Base-by-base conservation (phyloP, 2,888 invertebrate species). In the Drosophila paranaensis region DNA sequence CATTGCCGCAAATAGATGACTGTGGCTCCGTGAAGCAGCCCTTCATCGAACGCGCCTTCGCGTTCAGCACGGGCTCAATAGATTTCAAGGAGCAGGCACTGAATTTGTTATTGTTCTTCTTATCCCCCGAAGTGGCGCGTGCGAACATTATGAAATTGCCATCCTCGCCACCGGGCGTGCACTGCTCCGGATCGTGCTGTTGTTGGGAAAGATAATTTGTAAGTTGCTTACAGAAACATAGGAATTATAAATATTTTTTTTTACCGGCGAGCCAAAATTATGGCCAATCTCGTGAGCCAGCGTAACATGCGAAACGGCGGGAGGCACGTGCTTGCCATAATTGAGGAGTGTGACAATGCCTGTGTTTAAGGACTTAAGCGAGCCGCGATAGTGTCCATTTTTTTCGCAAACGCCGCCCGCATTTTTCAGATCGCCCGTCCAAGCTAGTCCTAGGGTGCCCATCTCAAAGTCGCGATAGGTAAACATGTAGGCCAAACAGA, bases 71-170 rank as follows among this genome's bases (percentile, higher is more conserved):
- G 0, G 97, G 97, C 93, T 97, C 97, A 91, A 98, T 98, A 85
- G 97, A 96, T 91, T 96, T 96, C 72, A 98, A 94, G 77, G 98
- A 98, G 93, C 99, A 99, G 0, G 97, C 96, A 0, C 98, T 98
- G 93, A 99, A 99, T 91, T 97, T 96, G 93, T 98, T 98, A 93
- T 99, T 99, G 94, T 99, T 99, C 92, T 96, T 96, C 91, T 98
- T 97, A 93, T 99, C 99, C 46, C 99, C 99, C 87, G 98, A 98
- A 61, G 99, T 99, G 40, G 99, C 99, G 77, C 99, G 95, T 27
- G 99, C 98, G 93, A 99, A 99, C 99, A 99, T 99, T 91, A 99
- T 99, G 93, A 96, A 99, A 94, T 99, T 99, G 48, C 99, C 99
- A 92, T 97, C 97, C 91, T 98, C 97, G 20, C 97, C 98, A 65